Base-by-base conservation (phyloP, 2,888 invertebrate genomes). In the Andrena trimmerana region DNA sequence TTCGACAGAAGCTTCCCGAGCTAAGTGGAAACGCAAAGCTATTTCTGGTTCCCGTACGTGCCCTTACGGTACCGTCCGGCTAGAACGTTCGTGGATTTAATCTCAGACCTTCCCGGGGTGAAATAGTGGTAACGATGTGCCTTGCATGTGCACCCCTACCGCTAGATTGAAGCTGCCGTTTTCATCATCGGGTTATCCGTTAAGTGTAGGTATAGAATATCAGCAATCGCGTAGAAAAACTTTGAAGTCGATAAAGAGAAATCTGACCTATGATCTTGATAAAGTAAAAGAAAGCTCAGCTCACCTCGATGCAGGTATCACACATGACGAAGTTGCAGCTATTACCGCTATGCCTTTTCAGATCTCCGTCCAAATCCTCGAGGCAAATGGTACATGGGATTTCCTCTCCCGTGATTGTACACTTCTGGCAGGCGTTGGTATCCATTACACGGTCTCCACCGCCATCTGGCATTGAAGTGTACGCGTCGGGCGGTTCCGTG, bases 71-170 rank as follows among this genome's bases (percentile, higher is more conserved):
- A 95, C 95, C 96, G 95, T 95, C 96, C 97, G 94, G 95, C 97
- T 97, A 95, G 97, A 96, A 96, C 95, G 95, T 96, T 92, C 65
- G 81, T 90, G 91, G 95, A 95, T 96, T 96, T 95, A 95, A 94
- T 94, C 97, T 97, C 97, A 97, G 97, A 97, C 97, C 97, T 97
- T 97, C 97, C 97, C 97, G 97, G 95, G 96, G 96, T 95, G 94
- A 90, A 91, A 77, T 50, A 81, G 68, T 89, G 91, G 95, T 96
- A 95, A 95, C 94, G 78, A 92, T 83, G 94, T 96, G 95, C 96
- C 95, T 94, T 88, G 96, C 94, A 83, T 92, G 96, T 96, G 94
- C 94, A 95, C 96, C 96, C 96, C 97, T 96, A 93, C 95, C 96
- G 96, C 96, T 96, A 96, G 96, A 96, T 97, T 97, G 95, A 95